Conservation (phyloP, 2,888 invertebrate species). For the Pandemis cinnamomeana region DNA sequence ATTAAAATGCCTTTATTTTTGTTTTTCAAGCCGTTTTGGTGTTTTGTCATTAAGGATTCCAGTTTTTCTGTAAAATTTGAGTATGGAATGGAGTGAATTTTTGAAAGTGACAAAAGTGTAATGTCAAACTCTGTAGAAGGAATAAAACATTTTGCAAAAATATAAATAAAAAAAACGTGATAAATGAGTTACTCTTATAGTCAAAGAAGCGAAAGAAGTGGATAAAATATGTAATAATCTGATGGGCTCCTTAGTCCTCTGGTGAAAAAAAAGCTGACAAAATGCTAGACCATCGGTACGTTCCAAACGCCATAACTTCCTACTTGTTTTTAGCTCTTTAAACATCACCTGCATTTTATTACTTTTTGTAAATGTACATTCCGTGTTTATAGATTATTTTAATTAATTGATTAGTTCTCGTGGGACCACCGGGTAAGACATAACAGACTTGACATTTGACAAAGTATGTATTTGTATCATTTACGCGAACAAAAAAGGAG, state of each 20-base stretch:
- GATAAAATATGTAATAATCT: neutral
- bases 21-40: slow-evolving; percentile 36
- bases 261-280: neutral
- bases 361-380: slow-evolving; percentile 22
- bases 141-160: slow-evolving; percentile 23
- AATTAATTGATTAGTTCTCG: slow-evolving; percentile 22
- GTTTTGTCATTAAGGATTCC: slow-evolving; percentile 34
- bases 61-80: slow-evolving; percentile 11
- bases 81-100: slow-evolving; percentile 33
- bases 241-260: neutral
- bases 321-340: slow-evolving; percentile 9
- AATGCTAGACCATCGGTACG: neutral
- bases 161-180: neutral
- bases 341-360: slow-evolving; percentile 35
- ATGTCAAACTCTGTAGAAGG: slow-evolving; percentile 25
- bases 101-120: slow-evolving; percentile 35
- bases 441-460: no score
- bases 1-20: slow-evolving; percentile 40
- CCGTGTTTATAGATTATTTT: slow-evolving; percentile 20
- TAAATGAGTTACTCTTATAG: neutral
- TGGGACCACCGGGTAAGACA: slow-evolving; percentile 17
- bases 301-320: neutral
- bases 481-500: neutral
- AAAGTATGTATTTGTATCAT: neutral
- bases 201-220: neutral